Evolutionary conservation across 53 echinoderm and acorn worm genomes (phyloP).

Genomic region (Paracentrotus lividus): DNA sequence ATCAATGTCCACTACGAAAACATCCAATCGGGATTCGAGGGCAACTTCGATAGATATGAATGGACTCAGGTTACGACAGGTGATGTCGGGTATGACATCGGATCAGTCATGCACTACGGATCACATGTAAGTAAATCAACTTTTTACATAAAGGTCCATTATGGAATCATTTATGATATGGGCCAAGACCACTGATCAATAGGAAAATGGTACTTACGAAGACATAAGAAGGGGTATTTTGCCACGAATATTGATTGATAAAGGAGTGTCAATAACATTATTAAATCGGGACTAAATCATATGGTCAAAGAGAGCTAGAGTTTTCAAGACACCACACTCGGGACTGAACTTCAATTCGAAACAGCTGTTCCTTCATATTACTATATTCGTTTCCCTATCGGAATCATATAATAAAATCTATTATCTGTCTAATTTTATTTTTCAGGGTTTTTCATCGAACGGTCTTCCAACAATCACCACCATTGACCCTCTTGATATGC

Average conservation of each 20-base stretch:
- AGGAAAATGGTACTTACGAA: no score
- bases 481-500: constrained; percentile 57
- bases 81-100: constrained; percentile 69
- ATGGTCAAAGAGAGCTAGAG: background rate
- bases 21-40: constrained; percentile 13
- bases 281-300: background rate
- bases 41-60: constrained; percentile 69
- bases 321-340: background rate
- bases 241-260: no score
- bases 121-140: constrained; percentile 57
- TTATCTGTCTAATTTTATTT: background rate
- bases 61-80: constrained; percentile 27
- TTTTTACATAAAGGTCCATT: background rate
- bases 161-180: background rate
- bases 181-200: no score
- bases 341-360: background rate
- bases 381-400: background rate
- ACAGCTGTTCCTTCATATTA: background rate
- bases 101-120: constrained; percentile 79
- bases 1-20: constrained; percentile 67
- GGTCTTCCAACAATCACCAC: constrained; percentile 74
- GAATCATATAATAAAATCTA: background rate
- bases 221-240: no score
- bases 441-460: constrained; percentile 73
- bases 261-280: background rate